Evolutionary conservation across 2,113 vertebrate species (phyloP), one percentile per base, ranked within the genome.

Genomic region (Eleginops maclovinus): DNA sequence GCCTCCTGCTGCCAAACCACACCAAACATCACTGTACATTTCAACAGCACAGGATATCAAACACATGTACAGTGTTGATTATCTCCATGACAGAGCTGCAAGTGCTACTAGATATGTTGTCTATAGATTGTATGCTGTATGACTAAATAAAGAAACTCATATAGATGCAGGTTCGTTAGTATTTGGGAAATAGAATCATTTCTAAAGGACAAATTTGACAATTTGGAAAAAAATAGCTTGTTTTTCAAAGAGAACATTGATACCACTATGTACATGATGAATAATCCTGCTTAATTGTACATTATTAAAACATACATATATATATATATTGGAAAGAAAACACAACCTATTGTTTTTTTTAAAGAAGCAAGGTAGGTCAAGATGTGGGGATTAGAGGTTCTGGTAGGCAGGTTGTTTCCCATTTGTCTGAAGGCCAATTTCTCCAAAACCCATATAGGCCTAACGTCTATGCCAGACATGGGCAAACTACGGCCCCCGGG

Each of bases 111-210:
- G 67, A 72, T 62, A 69, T 21, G 82, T 36, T 36, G 31, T 8
- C 56, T 79, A 46, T n/a, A 31, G 71, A 36, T 41, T 69, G 65
- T 19, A 36, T 26, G 3, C 22, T 55, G 31, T 72, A 24, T 70
- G 61, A 51, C 62, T 81, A 63, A 86, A 86, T 89, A 83, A 88
- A 90, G 59, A 47, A 56, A 60, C 10, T 56, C 17, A n/a, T 62
- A 58, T 26, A 74, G 40, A 22, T 58, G 12, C n/a, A 3, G 15
- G 14, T 10, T 31, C 6, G n/a, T 22, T 17, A 53, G 47, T 82
- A 28, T 61, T 54, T 62, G 41, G 49, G 54, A 46, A 66, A 70
- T 7, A 21, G 26, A 11, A 5, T 44, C 17, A 55, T 62, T 19
- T 74, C 28, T 54, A 54, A 70, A 82, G 49, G 26, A 49, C 51